Conservation (phyloP, 2,113 vertebrate genomes). For the Saguinus midas region DNA sequence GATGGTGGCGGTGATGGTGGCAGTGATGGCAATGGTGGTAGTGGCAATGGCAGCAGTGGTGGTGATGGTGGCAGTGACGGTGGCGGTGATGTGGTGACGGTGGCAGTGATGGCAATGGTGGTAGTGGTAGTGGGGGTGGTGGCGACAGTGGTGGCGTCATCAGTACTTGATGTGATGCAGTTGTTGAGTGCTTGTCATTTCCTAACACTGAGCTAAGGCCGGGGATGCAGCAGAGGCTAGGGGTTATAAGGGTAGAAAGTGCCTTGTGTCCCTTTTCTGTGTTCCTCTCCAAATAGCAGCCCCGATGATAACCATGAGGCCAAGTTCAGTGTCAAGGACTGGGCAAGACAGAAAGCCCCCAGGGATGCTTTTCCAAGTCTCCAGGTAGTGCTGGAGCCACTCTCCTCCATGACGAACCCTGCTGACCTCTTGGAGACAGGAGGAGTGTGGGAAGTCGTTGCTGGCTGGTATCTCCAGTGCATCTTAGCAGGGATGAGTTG, state of each 20-base stretch:
- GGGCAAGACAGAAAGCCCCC: not conserved
- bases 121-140: no score
- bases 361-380: not conserved
- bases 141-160: no score
- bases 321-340: not conserved
- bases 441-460: no score
- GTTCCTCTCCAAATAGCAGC: not conserved
- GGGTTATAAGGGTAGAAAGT: not conserved
- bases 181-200: not conserved
- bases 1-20: accelerated
- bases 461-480: not conserved
- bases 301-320: not conserved
- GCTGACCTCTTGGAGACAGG: not conserved
- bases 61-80: no score
- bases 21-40: no score
- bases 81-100: no score
- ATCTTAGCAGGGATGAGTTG: not conserved
- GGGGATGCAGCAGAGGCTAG: not conserved
- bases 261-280: not conserved
- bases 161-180: accelerated
- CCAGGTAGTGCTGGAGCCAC: not conserved
- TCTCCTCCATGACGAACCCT: no score
- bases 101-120: no score
- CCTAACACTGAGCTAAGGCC: not conserved
- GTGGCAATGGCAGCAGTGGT: no score